These are phyloP conservation scores for Spinibarbus caldwelli DNA, from an alignment of 2,797 vertebrate species.

Conservation along the genomic window DNA sequence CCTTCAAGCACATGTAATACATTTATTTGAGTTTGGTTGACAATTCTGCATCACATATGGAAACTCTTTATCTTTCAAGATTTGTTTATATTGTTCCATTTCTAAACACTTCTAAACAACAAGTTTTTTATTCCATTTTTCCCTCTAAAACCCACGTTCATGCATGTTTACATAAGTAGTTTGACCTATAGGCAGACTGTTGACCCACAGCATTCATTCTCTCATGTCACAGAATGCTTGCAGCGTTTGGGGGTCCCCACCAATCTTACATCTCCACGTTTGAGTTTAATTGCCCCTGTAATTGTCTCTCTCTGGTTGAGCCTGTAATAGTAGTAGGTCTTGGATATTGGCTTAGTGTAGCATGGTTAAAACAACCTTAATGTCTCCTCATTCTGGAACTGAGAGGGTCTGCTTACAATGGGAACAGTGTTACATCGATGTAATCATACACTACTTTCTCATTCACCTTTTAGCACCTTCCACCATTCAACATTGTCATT, in stretches of 20 bases:
- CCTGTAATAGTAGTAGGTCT: constrained; percentile 35
- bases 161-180: neutral
- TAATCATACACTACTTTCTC: neutral
- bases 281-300: constrained; percentile 59
- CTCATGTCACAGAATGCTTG: constrained; percentile 8
- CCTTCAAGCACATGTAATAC: neutral
- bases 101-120: neutral
- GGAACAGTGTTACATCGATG: constrained; percentile 9
- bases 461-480: constrained; percentile 40
- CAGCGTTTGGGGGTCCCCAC: constrained; percentile 42
- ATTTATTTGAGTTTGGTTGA: neutral
- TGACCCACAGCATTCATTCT: constrained; percentile 29
- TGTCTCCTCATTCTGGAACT: neutral
- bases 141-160: constrained; percentile 1
- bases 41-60: neutral
- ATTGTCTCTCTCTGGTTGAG: constrained; percentile 48
- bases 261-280: constrained; percentile 47
- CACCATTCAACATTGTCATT: constrained; percentile 1
- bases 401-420: constrained; percentile 6
- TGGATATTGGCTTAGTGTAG: constrained; percentile 40
- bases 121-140: neutral
- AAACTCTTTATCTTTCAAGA: neutral
- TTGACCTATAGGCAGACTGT: too few species aligned
- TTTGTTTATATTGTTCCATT: constrained; percentile 4
- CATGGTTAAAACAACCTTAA: constrained; percentile 29